These are phyloP conservation scores for Dunckerocampus dactyliophorus DNA, from an alignment of 2,113 vertebrate species.

Conservation along the genomic window DNA sequence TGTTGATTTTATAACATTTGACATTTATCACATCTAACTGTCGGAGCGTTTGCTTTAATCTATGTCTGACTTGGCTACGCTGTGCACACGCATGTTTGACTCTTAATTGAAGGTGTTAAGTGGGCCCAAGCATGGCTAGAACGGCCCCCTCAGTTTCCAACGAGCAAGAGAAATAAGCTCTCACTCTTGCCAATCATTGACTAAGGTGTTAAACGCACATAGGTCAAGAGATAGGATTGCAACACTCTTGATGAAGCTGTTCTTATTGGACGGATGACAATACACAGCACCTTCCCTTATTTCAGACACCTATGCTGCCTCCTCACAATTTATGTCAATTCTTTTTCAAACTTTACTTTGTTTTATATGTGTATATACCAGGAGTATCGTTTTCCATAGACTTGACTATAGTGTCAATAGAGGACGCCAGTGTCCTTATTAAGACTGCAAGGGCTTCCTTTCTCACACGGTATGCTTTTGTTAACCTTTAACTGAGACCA, in stretches of 20 bases:
- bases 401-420: slow-evolving; percentile 4
- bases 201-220: neutral
- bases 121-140: no score
- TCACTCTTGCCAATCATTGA: slow-evolving; percentile 1
- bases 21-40: no score
- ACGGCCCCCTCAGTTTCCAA: neutral
- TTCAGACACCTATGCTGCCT: neutral
- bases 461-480: slow-evolving; percentile 17
- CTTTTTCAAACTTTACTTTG: neutral
- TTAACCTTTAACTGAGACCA: slow-evolving; percentile 53
- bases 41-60: no score
- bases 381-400: slow-evolving; percentile 8
- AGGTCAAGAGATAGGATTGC: neutral
- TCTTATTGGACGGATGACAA: neutral
- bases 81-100: no score
- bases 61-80: no score
- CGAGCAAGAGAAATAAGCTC: neutral
- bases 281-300: no score
- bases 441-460: slow-evolving; percentile 4
- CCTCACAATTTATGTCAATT: neutral
- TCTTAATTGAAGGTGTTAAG: no score
- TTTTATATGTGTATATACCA: neutral
- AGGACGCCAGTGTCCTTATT: slow-evolving; percentile 7
- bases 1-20: no score
- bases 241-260: neutral